Base-by-base conservation (phyloP, 2,888 invertebrate species). In the Agrotis exclamationis region DNA sequence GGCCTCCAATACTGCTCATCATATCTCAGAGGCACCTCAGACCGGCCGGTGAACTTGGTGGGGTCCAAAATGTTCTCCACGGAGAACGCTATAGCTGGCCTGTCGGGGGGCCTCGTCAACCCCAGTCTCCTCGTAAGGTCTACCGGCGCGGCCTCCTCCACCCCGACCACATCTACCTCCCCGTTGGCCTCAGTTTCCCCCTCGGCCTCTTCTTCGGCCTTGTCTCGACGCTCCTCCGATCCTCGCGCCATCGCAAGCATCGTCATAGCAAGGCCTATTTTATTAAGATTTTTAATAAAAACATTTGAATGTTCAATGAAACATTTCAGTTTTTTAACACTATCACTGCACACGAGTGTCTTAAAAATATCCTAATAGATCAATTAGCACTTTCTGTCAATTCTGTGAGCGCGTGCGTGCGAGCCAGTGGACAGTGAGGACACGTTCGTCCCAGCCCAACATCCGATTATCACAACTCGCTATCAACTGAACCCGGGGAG, bases 51-150 rank as follows among this genome's bases (percentile, higher is more conserved):
- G 92, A 99, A 99, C 95, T 99, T 99, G 87, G 97, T 98, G 5
- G 99, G 99, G 93, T 99, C 98, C 83, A 99, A 94, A 80, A 99
- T 99, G 90, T 99, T 99, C 95, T 99, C 98, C 28, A 99, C 99
- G 7, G 98, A 98, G 94, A 99, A 99, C 22, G 98, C 98, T 79
- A 98, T 96, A 3, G 94, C 91, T 0, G 94, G 90, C 64, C 97
- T 83, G 97, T 97, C 96, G 0, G 95, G 94, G 2, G 96, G 93
- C 85, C 97, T 94, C 63, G 97, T 97, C 74, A 97, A 95, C 60
- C 96, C 96, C 67, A 97, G 93, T 51, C 97, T 94, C 66, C 96
- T 88, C 60, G 95, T 96, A 14, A 96, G 85, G 85, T 96, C 96
- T 14, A 96, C 96, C 2, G 96, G 96, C 16, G 96, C 96, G 3